Percentiles rank a stretch among this genome's conserved stretches.
phyloP scores from a whole-genome alignment of 2,888 invertebrate genomes.

The Habroteleia sp. region DNA sequence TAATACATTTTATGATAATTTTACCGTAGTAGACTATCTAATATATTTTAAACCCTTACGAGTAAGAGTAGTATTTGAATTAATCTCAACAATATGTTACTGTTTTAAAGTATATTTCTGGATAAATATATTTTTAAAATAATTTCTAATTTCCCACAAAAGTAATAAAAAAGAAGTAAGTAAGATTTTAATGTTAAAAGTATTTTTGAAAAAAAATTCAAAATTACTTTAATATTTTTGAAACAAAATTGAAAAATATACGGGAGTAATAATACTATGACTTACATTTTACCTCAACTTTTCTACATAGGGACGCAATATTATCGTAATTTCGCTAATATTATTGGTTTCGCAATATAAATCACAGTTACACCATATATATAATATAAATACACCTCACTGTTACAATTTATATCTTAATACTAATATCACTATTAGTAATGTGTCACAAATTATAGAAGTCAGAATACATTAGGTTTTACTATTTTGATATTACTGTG shows the following conservation, averaged over 20 bases:
- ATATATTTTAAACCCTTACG: constrained; percentile 50
- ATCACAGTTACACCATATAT: constrained; percentile 51
- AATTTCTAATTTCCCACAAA: constrained; percentile 18
- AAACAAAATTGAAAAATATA: constrained; percentile 24
- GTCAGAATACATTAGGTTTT: constrained; percentile 39
- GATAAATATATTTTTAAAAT: constrained; percentile 35
- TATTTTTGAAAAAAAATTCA: too few species aligned
- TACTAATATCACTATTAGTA: constrained; percentile 56
- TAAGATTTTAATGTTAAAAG: too few species aligned
- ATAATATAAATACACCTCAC: constrained; percentile 51
- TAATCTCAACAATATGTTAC: constrained; percentile 53
- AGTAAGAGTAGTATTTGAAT: constrained; percentile 53
- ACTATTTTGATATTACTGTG: constrained; percentile 54
- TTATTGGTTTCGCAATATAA: constrained; percentile 39
- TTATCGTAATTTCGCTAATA: constrained; percentile 45
- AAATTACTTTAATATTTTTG: too few species aligned
- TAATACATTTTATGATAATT: constrained; percentile 39
- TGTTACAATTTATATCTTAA: constrained; percentile 43
- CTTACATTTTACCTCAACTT: constrained; percentile 35
- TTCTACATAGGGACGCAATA: constrained; percentile 54
- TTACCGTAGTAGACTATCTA: constrained; percentile 52
- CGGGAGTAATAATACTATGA: constrained; percentile 43
- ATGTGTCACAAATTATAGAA: constrained; percentile 53
- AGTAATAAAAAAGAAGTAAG: constrained; percentile 30
- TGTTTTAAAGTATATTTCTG: constrained; percentile 38